phyloP scores from a whole-genome alignment of 2,797 vertebrate genomes.

The Spinus pinus region DNA sequence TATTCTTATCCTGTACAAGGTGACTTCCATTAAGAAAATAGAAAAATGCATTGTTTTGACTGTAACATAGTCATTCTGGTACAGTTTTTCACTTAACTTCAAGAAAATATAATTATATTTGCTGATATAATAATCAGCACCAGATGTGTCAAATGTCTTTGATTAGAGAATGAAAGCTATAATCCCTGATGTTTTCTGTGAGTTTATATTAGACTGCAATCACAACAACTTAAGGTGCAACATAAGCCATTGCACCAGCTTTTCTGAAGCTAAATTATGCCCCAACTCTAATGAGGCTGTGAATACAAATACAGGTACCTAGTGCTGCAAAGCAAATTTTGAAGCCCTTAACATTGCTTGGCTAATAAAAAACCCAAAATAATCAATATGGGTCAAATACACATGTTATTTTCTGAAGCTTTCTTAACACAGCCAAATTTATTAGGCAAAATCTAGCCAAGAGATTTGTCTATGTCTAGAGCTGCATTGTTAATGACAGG shows the following conservation, averaged over 20 bases:
- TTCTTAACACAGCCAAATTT: background rate
- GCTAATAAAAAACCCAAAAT: background rate
- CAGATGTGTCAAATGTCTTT: slow-evolving; percentile 34
- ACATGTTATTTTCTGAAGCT: background rate
- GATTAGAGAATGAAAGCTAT: slow-evolving; percentile 37
- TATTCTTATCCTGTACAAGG: background rate
- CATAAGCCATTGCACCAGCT: background rate
- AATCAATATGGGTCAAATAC: background rate
- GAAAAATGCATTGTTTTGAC: background rate
- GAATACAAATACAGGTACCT: background rate
- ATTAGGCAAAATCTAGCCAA: background rate
- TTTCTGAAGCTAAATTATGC: slow-evolving; percentile 9
- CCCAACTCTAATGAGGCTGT: background rate
- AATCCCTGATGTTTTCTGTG: slow-evolving; percentile 24
- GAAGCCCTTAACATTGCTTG: background rate
- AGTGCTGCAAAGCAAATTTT: background rate
- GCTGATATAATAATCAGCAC: slow-evolving; percentile 14
- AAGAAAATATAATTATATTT: slow-evolving; percentile 48
- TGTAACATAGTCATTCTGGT: background rate
- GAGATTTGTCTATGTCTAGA: background rate
- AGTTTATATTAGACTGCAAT: slow-evolving; percentile 14
- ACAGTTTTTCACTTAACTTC: slow-evolving; percentile 30
- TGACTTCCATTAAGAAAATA: slow-evolving; percentile 33
- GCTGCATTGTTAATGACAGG: background rate
- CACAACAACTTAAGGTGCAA: background rate